A percentile compares a stretch with the other conserved stretches of the same genome.
Evolutionary conservation across 2,797 vertebrate genomes (phyloP).

Genomic region (Staurois parvus): DNA sequence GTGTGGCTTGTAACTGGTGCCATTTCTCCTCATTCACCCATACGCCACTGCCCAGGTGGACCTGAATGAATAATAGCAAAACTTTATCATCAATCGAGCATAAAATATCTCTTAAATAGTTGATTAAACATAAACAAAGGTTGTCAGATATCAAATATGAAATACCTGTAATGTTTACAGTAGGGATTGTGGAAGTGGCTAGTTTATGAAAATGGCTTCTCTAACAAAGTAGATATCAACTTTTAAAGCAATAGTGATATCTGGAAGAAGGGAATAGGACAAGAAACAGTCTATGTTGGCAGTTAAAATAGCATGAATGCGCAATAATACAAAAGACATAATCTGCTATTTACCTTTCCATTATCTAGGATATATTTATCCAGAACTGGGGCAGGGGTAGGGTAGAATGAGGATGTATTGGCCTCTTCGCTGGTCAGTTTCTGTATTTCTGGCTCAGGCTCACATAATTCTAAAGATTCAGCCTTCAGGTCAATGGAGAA

Average conservation of each 20-base stretch:
- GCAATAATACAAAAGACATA: background rate
- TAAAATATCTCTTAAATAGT: too few species aligned
- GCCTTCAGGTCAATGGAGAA: constrained; percentile 83
- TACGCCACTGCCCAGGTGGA: constrained; percentile 96
- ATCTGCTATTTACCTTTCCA: constrained; percentile 77
- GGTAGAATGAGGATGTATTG: constrained; percentile 82
- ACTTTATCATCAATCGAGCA: too few species aligned
- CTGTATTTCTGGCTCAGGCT: constrained; percentile 80
- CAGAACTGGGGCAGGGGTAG: constrained; percentile 80
- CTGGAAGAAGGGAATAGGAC: background rate
- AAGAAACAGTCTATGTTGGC: too few species aligned
- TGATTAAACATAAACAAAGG: too few species aligned
- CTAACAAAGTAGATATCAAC: background rate
- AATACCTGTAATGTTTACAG: too few species aligned
- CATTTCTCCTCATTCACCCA: constrained; percentile 99
- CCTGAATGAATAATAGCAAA: constrained; percentile 76
- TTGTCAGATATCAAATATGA: too few species aligned
- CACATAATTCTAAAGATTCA: constrained; percentile 80
- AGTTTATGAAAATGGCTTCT: background rate
- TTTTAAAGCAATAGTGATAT: too few species aligned
- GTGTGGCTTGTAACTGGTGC: constrained; percentile 98
- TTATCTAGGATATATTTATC: constrained; percentile 86
- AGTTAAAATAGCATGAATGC: background rate
- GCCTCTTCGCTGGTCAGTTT: constrained; percentile 81
- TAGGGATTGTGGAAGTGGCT: too few species aligned